Evolutionary conservation across 37 sponge, comb jelly and placozoan genomes (phyloP).

Genomic region (Trichoplax adhaerens): DNA sequence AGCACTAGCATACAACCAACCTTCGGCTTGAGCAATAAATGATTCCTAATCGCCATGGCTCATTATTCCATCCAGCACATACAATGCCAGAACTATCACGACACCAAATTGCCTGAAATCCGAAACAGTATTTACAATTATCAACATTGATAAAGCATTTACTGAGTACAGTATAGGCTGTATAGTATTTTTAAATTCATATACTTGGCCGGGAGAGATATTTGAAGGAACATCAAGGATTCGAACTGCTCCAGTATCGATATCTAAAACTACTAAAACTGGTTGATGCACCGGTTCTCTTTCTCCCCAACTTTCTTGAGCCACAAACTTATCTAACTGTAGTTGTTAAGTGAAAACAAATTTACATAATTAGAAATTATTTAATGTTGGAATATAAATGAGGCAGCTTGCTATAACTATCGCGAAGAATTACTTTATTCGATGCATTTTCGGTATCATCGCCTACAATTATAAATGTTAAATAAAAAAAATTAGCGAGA

Average conservation of each 20-base stretch:
- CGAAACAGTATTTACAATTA: background rate
- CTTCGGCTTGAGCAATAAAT: slow-evolving; percentile 46
- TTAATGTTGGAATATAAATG: too few relatives aligned
- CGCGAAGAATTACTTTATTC: too few relatives aligned
- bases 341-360: background rate
- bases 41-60: slow-evolving; percentile 56
- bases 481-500: too few relatives aligned
- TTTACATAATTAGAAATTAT: too few relatives aligned
- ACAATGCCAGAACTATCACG: slow-evolving; percentile 27
- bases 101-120: slow-evolving; percentile 12
- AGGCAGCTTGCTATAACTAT: too few relatives aligned
- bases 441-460: too few relatives aligned
- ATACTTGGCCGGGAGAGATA: slow-evolving; percentile 6
- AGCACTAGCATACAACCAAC: slow-evolving; percentile 11
- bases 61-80: slow-evolving; percentile 63
- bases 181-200: background rate
- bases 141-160: slow-evolving; percentile 2
- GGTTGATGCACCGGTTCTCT: slow-evolving; percentile 37
- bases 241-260: slow-evolving; percentile 24
- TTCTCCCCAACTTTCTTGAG: slow-evolving; percentile 70
- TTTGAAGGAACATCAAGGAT: slow-evolving; percentile 1
- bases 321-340: slow-evolving; percentile 12
- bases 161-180: background rate
- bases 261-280: slow-evolving; percentile 43
- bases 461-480: too few relatives aligned